Evolutionary conservation across 1,140 invertebrate genomes (phyloP).

Genomic region (Linepithema humile): DNA sequence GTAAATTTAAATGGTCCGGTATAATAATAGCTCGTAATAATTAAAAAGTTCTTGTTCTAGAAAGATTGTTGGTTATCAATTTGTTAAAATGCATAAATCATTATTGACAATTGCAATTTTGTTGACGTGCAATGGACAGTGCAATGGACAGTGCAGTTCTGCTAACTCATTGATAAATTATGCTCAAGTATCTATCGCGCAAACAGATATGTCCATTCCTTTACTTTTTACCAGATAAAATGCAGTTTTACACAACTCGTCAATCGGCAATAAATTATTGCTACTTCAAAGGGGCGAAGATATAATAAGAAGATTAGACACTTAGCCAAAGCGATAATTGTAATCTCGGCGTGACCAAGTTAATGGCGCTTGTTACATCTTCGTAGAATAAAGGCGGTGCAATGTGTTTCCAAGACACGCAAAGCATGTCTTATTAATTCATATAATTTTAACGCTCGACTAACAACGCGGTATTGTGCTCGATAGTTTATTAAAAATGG

Average conservation of each 20-base stretch:
- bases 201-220: neutral
- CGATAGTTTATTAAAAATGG: slow-evolving; percentile 6
- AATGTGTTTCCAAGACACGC: neutral
- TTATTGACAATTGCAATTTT: too few relatives aligned
- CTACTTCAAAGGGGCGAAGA: slow-evolving; percentile 6
- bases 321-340: neutral
- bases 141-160: slow-evolving; percentile 19
- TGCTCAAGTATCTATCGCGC: neutral
- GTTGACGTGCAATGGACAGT: too few relatives aligned
- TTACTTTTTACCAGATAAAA: slow-evolving; percentile 20
- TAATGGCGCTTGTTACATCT: neutral
- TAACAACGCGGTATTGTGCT: slow-evolving; percentile 17
- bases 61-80: slow-evolving; percentile 7
- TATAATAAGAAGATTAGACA: slow-evolving; percentile 18
- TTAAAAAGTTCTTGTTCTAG: slow-evolving; percentile 27
- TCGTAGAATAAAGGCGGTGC: neutral
- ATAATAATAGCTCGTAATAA: neutral
- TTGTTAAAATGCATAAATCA: slow-evolving; percentile 23
- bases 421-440: slow-evolving; percentile 7
- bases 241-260: too few relatives aligned
- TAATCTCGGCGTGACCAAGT: neutral
- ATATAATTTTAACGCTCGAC: neutral
- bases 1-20: neutral
- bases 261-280: slow-evolving; percentile 38
- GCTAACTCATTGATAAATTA: slow-evolving; percentile 23